Evolutionary conservation across 2,113 vertebrate genomes (phyloP), one percentile per base, ranked within the genome.

Genomic region (Polypterus bichir): DNA sequence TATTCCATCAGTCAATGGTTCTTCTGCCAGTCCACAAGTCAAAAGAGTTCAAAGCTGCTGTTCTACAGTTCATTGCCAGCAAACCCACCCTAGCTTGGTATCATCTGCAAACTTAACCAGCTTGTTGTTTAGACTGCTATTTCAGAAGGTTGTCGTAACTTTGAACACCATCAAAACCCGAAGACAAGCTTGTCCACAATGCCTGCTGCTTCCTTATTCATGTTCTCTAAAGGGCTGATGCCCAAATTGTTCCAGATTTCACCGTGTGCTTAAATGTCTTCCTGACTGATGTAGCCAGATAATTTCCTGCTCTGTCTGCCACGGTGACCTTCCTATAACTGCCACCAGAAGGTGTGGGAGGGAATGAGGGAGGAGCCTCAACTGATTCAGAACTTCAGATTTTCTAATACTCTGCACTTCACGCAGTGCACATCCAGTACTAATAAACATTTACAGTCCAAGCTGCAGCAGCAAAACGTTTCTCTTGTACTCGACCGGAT

Each of bases 241-340:
- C 27, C 27, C 27, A 27, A 27, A 27, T 27, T 1, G 45, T 8
- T n/a, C 4, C 44, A 47, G 46, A 62, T 47, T 47, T 46, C 53
- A 54, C 46, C 3, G 59, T 49, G 59, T 11, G 2, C 59, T 3
- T 60, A 27, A 27, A 27, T 27, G 27, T 55, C 44, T 55, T 62
- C 61, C 61, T 62, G 45, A 27, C 11, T 10, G 6, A 63, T 57
- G 53, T 46, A 49, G 44, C 46, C 49, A 49, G 53, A 53, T 53
- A 10, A 44, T 51, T 53, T 64, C 49, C 63, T 64, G n/a, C 47
- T 57, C 51, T 54, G 58, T 57, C 54, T 51, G 10, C 44, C 59
- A 49, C 46, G 53, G 51, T 53, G 51, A 53, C 5, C 46, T 64
- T 47, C 11, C 54, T 59, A 49, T 52, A 52, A 64, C 45, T 59